These are phyloP conservation scores for Pelvicachromis taeniatus DNA, from an alignment of 2,113 vertebrate species.

Conservation along the genomic window DNA sequence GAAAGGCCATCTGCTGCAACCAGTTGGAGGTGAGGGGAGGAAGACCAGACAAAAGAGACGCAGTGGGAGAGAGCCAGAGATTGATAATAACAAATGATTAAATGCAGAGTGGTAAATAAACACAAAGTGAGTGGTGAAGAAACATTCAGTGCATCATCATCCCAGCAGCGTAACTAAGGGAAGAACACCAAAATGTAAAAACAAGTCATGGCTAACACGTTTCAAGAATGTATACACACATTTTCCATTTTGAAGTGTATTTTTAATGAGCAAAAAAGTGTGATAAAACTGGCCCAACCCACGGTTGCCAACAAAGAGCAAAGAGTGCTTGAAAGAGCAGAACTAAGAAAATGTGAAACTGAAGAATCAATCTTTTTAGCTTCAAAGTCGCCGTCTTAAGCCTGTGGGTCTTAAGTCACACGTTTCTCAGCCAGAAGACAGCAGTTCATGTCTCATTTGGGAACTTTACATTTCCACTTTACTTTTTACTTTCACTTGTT, in stretches of 20 bases:
- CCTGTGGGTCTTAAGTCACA: background rate
- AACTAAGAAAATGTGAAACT: background rate
- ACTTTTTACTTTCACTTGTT: background rate
- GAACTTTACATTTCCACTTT: background rate
- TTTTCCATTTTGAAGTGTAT: background rate
- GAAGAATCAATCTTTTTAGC: background rate
- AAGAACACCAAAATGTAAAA: background rate
- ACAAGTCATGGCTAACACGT: background rate
- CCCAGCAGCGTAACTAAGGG: background rate
- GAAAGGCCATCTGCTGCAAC: background rate
- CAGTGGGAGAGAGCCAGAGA: accelerated
- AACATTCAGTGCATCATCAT: background rate
- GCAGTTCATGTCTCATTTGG: background rate
- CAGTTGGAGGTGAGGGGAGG: background rate
- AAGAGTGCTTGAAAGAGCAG: background rate
- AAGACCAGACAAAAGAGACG: background rate
- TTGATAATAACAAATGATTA: background rate
- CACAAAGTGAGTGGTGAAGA: background rate
- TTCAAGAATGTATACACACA: background rate
- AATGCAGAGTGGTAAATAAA: background rate
- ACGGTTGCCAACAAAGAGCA: background rate
- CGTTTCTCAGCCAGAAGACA: background rate
- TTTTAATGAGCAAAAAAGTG: background rate
- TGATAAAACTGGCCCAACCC: background rate
- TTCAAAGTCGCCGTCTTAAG: background rate